Evolutionary conservation across 1,140 invertebrate species (phyloP).

Genomic region (Euura saliciscinereae): DNA sequence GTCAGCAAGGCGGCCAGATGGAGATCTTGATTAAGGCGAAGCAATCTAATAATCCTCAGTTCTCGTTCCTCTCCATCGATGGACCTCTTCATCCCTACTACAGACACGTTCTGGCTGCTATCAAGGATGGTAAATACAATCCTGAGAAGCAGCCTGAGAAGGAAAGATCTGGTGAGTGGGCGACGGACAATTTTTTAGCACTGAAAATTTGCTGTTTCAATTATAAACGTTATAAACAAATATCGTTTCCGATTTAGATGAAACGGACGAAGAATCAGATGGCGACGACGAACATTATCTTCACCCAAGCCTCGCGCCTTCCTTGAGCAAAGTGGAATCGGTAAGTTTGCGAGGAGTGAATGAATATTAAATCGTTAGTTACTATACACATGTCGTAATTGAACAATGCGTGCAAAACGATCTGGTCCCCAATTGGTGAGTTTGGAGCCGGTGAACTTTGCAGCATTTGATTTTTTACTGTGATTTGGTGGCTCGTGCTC

Average conservation of each 20-base stretch:
- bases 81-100: conserved; percentile 89
- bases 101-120: conserved; percentile 78
- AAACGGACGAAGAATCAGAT: conserved; percentile 61
- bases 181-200: background rate
- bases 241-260: conserved; percentile 12
- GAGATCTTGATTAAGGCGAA: conserved; percentile 98
- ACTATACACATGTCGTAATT: conserved; percentile 1
- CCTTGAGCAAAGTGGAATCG: conserved; percentile 61
- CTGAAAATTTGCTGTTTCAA: no score
- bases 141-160: conserved; percentile 63
- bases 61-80: conserved; percentile 91
- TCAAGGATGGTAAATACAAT: conserved; percentile 83
- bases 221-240: no score
- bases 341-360: conserved; percentile 55
- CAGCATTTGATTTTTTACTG: conserved; percentile 24
- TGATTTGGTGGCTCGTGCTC: background rate
- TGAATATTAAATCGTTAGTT: conserved; percentile 18
- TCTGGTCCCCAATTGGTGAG: conserved; percentile 25
- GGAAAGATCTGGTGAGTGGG: conserved; percentile 58
- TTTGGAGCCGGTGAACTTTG: conserved; percentile 19
- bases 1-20: conserved; percentile 94
- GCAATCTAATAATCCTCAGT: conserved; percentile 92
- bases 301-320: conserved; percentile 77
- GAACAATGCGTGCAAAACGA: conserved; percentile 24
- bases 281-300: conserved; percentile 75